Base-by-base conservation (phyloP, 2,113 vertebrate species). In the Cyprinodon variegatus region DNA sequence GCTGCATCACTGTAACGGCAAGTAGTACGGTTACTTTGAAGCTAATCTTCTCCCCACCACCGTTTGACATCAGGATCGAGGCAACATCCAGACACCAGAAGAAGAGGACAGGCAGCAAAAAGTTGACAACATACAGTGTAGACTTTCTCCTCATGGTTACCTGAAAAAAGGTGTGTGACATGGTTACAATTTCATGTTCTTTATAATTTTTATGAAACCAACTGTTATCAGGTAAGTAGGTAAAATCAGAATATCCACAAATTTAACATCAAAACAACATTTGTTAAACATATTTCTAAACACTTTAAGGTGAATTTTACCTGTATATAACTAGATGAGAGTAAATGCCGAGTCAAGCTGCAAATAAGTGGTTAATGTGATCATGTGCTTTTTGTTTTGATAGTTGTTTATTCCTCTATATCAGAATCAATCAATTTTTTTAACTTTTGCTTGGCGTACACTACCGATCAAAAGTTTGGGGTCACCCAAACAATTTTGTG, bases 71-170 rank as follows among this genome's bases (percentile, higher is more conserved):
- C 2, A 94, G 86, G 85, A 95, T 45, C 73, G 95, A 93, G 11
- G 91, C 84, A 78, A 96, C 76, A 53, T 96, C 95, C 90, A 96
- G 87, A 62, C 88, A 43, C 8, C 95, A 82, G 75, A 96, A 92
- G 70, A 93, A 91, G 0, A 94, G 71, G 0, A 94, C 64, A 0
- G 96, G 95, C 17, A 96, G 59, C 50, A 96, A 65, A 77, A 96
- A 92, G 90, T 94, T 95, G 68, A 92, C 70, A 0, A 95, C 11
- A 0, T 96, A 95, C 29, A 96, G 89, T 5, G 85, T 66, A 2
- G 95, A 89, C 38, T 85, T 78, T 63, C 95, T 90, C 79, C 86
- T 74, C 75, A 96, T 93, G 64, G 63, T 88, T 75, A 96, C 87
- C 95, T 96, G 82, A 65, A 7, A 74, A 60, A 41, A 48, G 5